Evolutionary conservation across 35 echinoderm and acorn worm genomes (phyloP).

Genomic region (Ophiothrix spiculata): DNA sequence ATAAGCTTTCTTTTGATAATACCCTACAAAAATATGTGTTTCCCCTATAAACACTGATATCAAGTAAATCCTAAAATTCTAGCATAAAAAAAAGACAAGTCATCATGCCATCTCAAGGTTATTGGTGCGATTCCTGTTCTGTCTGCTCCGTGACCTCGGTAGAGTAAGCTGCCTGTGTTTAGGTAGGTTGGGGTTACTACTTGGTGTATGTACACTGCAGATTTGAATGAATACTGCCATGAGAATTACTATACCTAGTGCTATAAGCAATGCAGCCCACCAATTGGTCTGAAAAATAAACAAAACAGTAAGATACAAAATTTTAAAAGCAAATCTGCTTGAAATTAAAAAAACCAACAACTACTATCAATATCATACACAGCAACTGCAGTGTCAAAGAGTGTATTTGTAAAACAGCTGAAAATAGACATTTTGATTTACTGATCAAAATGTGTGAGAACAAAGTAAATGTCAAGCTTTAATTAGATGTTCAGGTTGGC

Average conservation of each 20-base stretch:
- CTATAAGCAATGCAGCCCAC: constrained; percentile 94
- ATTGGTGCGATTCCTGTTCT: neutral
- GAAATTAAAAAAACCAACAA: too few relatives aligned
- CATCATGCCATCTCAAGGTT: constrained; percentile 52
- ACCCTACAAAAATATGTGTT: too few relatives aligned
- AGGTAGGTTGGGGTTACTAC: constrained; percentile 93
- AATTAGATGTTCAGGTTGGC: too few relatives aligned
- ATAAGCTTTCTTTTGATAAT: too few relatives aligned
- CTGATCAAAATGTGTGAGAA: too few relatives aligned
- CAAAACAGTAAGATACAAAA: neutral
- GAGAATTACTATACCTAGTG: constrained; percentile 66
- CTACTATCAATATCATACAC: too few relatives aligned
- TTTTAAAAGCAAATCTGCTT: too few relatives aligned
- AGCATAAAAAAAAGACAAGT: neutral
- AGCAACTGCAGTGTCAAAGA: too few relatives aligned
- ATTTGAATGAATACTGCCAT: constrained; percentile 92
- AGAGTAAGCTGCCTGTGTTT: constrained; percentile 64
- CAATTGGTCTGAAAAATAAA: constrained; percentile 64
- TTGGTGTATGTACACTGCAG: constrained; percentile 95
- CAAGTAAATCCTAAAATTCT: neutral
- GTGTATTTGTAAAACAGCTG: too few relatives aligned
- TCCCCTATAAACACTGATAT: neutral
- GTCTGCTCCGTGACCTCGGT: constrained; percentile 41
- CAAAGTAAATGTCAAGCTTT: too few relatives aligned
- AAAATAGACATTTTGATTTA: too few relatives aligned